Conservation (phyloP, 2,113 vertebrate species). For the Oenanthe melanoleuca region DNA sequence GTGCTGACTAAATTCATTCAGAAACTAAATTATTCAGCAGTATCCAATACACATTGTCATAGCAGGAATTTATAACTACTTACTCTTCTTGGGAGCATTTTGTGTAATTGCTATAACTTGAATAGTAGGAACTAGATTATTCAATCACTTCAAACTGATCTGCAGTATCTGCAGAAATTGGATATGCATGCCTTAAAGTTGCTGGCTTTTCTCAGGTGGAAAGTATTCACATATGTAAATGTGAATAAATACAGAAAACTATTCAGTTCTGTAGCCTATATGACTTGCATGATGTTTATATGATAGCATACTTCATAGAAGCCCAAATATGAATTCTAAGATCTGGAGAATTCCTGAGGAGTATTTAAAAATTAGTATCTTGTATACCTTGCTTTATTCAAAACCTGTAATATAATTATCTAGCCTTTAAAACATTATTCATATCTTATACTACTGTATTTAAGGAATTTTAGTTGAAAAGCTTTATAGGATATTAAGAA, state of each 20-base stretch:
- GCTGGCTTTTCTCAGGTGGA: background rate
- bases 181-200: background rate
- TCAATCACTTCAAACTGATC: conserved; percentile 9
- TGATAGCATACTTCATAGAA: background rate
- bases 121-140: background rate
- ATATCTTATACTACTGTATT: background rate
- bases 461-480: conserved; percentile 55
- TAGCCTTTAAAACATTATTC: background rate
- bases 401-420: background rate
- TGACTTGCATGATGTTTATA: background rate
- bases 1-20: conserved; percentile 36
- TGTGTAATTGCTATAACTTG: background rate
- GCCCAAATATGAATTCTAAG: background rate
- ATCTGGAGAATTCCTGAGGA: background rate
- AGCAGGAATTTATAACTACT: conserved; percentile 14
- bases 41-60: conserved; percentile 28
- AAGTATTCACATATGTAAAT: background rate
- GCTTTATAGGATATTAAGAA: conserved; percentile 67
- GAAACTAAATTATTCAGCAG: conserved; percentile 51
- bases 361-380: background rate
- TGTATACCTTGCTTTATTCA: background rate
- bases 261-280: background rate
- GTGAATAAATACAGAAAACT: background rate
- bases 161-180: conserved; percentile 5
- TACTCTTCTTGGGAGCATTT: conserved; percentile 16